Evolutionary conservation across 1,140 invertebrate species (phyloP).

Genomic region (Lasioglossum albipes): DNA sequence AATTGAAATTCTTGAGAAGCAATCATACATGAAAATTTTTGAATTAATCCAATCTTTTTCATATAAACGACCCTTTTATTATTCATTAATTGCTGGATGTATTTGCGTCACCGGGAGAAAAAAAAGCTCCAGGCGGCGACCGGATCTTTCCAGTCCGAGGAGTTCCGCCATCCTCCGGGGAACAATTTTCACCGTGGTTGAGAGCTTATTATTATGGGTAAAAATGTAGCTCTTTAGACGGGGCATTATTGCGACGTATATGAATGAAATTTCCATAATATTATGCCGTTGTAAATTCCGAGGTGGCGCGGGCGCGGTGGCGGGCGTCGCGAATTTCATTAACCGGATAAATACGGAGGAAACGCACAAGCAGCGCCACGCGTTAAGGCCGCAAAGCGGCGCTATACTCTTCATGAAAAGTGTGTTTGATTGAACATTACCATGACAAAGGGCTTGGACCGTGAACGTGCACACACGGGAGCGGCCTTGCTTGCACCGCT

Average conservation of each 20-base stretch:
- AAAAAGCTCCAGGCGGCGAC: not conserved
- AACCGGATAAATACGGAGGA: slow-evolving; percentile 56
- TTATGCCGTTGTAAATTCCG: slow-evolving; percentile 52
- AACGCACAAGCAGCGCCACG: slow-evolving; percentile 7
- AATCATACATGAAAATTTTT: no score
- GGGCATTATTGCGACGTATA: slow-evolving; percentile 34
- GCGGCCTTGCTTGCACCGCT: not conserved
- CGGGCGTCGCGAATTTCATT: slow-evolving; percentile 57
- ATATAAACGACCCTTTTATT: not conserved
- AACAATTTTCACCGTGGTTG: slow-evolving; percentile 26
- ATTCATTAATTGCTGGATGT: not conserved
- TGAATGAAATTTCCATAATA: slow-evolving; percentile 66
- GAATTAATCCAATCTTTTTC: no score
- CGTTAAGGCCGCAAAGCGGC: slow-evolving; percentile 17
- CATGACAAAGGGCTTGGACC: slow-evolving; percentile 60
- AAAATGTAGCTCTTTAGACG: slow-evolving; percentile 42
- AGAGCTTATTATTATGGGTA: slow-evolving; percentile 35
- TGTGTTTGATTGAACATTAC: slow-evolving; percentile 65
- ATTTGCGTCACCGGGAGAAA: not conserved
- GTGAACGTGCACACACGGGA: not conserved
- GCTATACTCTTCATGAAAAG: slow-evolving; percentile 8
- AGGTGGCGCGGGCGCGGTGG: not conserved
- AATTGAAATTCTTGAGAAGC: no score
- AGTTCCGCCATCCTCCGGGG: not conserved
- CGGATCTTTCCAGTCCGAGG: not conserved